phyloP scores from a whole-genome alignment of 2,888 invertebrate species.

The Eilema griseolum region DNA sequence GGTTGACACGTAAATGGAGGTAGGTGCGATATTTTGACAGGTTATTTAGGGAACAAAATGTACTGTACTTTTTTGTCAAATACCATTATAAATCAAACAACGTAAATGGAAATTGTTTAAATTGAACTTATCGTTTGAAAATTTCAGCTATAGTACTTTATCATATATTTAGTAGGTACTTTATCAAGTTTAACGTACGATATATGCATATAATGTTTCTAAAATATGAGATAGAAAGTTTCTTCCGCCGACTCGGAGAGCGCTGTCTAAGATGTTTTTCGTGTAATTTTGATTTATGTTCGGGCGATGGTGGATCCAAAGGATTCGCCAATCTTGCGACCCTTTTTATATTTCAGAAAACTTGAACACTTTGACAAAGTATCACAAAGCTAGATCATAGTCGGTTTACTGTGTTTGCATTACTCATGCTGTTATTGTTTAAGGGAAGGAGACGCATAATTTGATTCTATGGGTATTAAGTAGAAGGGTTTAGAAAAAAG shows the following conservation, averaged over 20 bases:
- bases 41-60: slow-evolving; percentile 8
- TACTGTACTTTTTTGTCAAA: neutral
- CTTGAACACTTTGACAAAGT: slow-evolving; percentile 61
- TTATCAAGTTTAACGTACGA: neutral
- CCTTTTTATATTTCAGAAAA: slow-evolving; percentile 66
- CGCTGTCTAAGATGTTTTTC: slow-evolving; percentile 69
- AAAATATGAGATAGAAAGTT: slow-evolving; percentile 37
- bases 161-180: too few relatives aligned
- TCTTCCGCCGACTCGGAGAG: slow-evolving; percentile 42
- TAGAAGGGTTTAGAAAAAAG: neutral
- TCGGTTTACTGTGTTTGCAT: slow-evolving; percentile 2
- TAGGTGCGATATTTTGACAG: neutral
- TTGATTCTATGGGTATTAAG: too few relatives aligned
- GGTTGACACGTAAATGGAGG: slow-evolving; percentile 16
- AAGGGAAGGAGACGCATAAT: neutral
- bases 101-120: neutral
- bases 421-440: neutral
- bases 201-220: slow-evolving; percentile 8
- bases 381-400: slow-evolving; percentile 48
- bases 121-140: neutral
- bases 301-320: slow-evolving; percentile 61
- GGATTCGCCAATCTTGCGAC: slow-evolving; percentile 60
- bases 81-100: neutral
- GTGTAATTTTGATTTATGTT: slow-evolving; percentile 79
- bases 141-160: neutral